These are phyloP conservation scores for Asteroscopus sphinx DNA, from an alignment of 2,888 invertebrate species.

Conservation along the genomic window DNA sequence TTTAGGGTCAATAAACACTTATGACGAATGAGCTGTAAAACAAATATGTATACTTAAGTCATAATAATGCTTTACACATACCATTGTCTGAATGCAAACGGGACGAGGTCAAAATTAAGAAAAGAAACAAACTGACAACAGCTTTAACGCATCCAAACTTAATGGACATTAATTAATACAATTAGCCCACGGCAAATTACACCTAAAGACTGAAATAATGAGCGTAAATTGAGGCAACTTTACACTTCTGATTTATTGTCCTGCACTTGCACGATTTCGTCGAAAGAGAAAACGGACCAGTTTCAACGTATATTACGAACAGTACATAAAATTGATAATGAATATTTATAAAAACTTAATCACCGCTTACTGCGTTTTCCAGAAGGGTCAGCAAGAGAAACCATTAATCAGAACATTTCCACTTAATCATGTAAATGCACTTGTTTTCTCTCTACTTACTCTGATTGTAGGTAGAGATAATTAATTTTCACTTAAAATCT, in stretches of 20 bases:
- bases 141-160: conserved; percentile 81
- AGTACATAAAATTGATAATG: conserved; percentile 87
- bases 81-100: conserved; percentile 53
- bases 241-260: conserved; percentile 90
- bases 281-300: conserved; percentile 89
- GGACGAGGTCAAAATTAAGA: conserved; percentile 70
- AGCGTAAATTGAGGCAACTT: conserved; percentile 88
- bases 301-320: conserved; percentile 84
- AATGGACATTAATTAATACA: conserved; percentile 89
- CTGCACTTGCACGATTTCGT: conserved; percentile 86
- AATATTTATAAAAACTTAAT: conserved; percentile 88
- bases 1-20: conserved; percentile 8
- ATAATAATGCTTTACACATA: conserved; percentile 37
- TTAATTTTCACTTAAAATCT: conserved; percentile 72
- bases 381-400: conserved; percentile 78
- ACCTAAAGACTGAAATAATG: conserved; percentile 87
- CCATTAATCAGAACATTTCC: conserved; percentile 86
- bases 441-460: conserved; percentile 69
- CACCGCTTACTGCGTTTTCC: conserved; percentile 80
- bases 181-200: conserved; percentile 88
- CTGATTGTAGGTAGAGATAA: conserved; percentile 58
- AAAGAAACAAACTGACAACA: conserved; percentile 74
- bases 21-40: conserved; percentile 14
- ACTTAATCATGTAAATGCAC: conserved; percentile 79
- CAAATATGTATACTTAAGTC: conserved; percentile 12